A percentile compares a stretch with the other conserved stretches of the same genome.
These are phyloP conservation scores for Sylvilagus floridanus DNA, from an alignment of 2,797 vertebrate species.

Conservation along the genomic window DNA sequence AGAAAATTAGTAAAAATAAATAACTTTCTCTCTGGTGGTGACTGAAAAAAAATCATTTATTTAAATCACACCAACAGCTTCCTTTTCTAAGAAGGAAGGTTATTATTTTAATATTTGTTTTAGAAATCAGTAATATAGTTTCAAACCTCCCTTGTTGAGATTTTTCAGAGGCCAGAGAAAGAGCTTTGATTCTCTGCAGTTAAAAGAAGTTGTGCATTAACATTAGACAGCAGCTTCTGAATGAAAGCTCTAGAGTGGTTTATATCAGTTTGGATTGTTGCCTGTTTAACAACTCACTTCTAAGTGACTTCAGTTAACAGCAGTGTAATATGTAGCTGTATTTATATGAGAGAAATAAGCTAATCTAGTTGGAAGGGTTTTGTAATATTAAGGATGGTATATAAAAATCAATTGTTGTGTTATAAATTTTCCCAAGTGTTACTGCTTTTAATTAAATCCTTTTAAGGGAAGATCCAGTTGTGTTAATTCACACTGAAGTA, in stretches of 20 bases:
- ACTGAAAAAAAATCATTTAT: slow-evolving; percentile 51
- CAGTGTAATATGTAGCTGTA: slow-evolving; percentile 33
- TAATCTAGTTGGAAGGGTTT: slow-evolving; percentile 59
- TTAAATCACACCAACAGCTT: slow-evolving; percentile 43
- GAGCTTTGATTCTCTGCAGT: neutral
- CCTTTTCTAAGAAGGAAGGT: slow-evolving; percentile 41
- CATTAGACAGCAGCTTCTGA: slow-evolving; percentile 48
- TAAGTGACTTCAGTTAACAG: slow-evolving; percentile 69
- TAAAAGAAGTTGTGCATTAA: slow-evolving; percentile 53
- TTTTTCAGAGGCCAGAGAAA: slow-evolving; percentile 56
- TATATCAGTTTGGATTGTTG: slow-evolving; percentile 36
- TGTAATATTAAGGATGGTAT: slow-evolving; percentile 68
- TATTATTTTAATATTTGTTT: slow-evolving; percentile 38
- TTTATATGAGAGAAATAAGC: slow-evolving; percentile 66
- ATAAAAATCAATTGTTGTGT: slow-evolving; percentile 76
- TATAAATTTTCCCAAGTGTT: slow-evolving; percentile 61
- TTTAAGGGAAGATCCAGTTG: slow-evolving; percentile 66
- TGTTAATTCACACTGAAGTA: slow-evolving; percentile 76
- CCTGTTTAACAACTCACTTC: slow-evolving; percentile 58
- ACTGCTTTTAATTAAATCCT: slow-evolving; percentile 79
- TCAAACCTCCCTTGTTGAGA: neutral
- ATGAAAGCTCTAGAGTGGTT: slow-evolving; percentile 47
- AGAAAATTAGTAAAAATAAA: slow-evolving; percentile 41
- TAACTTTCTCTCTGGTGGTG: neutral
- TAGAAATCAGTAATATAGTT: slow-evolving; percentile 17